phyloP scores from a whole-genome alignment of 2,797 vertebrate species.

The Sarcoramphus papa region DNA sequence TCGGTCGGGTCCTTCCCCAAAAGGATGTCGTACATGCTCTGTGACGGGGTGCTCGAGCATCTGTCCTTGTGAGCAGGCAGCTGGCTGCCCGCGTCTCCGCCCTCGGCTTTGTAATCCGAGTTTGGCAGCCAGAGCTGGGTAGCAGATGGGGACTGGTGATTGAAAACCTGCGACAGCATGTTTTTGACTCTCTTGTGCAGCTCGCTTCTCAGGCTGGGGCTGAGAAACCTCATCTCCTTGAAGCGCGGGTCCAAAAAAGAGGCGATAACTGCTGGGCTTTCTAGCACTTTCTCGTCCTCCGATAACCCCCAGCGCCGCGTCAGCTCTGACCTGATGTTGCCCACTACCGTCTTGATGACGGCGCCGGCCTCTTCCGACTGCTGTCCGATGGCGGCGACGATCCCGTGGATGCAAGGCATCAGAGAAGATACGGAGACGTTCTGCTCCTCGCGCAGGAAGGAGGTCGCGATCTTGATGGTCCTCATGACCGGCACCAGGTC shows the following conservation, averaged over 20 bases:
- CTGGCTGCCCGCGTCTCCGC: background rate
- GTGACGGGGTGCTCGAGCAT: background rate
- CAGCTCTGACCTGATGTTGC: constrained; percentile 56
- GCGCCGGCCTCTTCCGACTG: constrained; percentile 38
- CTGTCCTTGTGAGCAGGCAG: background rate
- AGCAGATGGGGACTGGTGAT: background rate
- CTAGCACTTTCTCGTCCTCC: constrained; percentile 57
- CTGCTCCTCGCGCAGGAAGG: constrained; percentile 70
- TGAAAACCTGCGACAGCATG: constrained; percentile 34
- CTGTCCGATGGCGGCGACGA: constrained; percentile 55
- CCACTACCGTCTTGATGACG: constrained; percentile 31
- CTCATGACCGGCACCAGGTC: constrained; percentile 69
- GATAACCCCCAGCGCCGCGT: constrained; percentile 54
- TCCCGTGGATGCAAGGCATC: constrained; percentile 72
- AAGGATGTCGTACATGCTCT: constrained; percentile 71
- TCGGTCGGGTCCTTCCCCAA: constrained; percentile 72
- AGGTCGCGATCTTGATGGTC: constrained; percentile 64
- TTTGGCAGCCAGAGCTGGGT: background rate
- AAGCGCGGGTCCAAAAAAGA: constrained; percentile 75
- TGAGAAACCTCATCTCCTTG: constrained; percentile 74
- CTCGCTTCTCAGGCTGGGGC: constrained; percentile 54
- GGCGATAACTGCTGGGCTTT: constrained; percentile 59
- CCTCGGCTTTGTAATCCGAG: background rate
- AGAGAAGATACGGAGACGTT: constrained; percentile 69
- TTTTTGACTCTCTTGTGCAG: constrained; percentile 63